Evolutionary conservation across 2,888 invertebrate genomes (phyloP).

Genomic region (Caenorhabditis sinica): DNA sequence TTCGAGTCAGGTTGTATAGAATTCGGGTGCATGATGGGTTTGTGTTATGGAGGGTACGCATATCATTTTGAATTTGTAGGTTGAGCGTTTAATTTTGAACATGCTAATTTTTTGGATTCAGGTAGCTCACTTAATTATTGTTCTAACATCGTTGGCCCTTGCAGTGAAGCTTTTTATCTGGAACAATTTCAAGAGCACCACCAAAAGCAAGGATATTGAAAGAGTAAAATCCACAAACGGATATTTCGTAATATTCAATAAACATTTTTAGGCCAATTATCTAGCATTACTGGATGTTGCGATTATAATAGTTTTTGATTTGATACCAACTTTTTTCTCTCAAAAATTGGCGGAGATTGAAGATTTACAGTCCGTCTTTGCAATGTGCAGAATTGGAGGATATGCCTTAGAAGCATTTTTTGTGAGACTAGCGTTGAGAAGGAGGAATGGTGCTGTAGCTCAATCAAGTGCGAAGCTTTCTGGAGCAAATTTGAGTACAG

Average conservation of each 20-base stretch:
- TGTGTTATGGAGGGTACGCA: not conserved
- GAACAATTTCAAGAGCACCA: not conserved
- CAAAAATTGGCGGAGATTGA: too few species aligned
- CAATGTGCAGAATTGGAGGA: not conserved
- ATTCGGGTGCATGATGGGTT: not conserved
- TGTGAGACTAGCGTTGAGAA: not conserved
- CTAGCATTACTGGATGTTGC: not conserved
- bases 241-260: constrained; percentile 3
- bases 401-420: constrained; percentile 15
- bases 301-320: constrained; percentile 11
- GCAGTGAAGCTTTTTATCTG: constrained; percentile 1
- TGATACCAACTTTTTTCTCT: not conserved
- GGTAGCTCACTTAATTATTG: not conserved
- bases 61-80: not conserved
- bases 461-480: not conserved
- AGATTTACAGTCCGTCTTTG: not conserved
- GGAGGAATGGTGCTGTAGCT: not conserved
- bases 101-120: not conserved
- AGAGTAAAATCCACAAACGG: not conserved
- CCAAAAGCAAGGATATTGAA: not conserved
- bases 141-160: not conserved
- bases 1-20: too few species aligned
- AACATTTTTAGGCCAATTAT: not conserved
- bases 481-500: too few species aligned
- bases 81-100: too few species aligned